These are phyloP conservation scores for Coilia nasus DNA, from an alignment of 2,797 vertebrate genomes.

Conservation along the genomic window DNA sequence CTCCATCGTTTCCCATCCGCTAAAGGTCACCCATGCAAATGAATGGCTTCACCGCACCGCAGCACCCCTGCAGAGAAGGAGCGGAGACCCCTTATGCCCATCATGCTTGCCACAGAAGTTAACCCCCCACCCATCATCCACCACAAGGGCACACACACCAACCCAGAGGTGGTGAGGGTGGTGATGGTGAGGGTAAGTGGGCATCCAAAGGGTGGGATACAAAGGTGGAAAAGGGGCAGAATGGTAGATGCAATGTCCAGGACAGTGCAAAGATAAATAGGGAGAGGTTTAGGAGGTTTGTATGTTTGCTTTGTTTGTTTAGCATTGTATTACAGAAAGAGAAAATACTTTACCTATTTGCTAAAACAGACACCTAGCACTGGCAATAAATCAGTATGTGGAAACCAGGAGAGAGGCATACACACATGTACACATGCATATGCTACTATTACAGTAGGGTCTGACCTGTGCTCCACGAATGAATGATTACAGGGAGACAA, in stretches of 20 bases:
- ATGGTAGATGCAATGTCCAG: background rate
- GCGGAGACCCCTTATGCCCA: background rate
- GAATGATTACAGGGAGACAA: constrained; percentile 8
- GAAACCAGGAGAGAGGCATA: background rate
- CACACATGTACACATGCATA: background rate
- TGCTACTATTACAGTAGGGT: background rate
- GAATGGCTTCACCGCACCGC: background rate
- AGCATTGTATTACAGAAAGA: background rate
- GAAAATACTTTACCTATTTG: background rate
- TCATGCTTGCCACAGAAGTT: background rate
- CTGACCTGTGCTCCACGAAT: background rate
- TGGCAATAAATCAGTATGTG: background rate
- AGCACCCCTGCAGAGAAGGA: background rate
- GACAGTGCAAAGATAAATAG: background rate
- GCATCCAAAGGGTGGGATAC: background rate
- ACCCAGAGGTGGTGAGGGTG: background rate
- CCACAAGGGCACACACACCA: background rate
- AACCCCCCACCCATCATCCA: background rate
- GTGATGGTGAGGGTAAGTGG: background rate
- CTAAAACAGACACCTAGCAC: background rate
- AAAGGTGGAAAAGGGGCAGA: background rate
- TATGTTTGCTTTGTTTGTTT: background rate
- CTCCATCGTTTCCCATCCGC: background rate
- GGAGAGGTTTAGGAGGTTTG: background rate
- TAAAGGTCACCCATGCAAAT: constrained; percentile 20